phyloP scores from a whole-genome alignment of 2,888 invertebrate species.

The Andrena hattorfiana region DNA sequence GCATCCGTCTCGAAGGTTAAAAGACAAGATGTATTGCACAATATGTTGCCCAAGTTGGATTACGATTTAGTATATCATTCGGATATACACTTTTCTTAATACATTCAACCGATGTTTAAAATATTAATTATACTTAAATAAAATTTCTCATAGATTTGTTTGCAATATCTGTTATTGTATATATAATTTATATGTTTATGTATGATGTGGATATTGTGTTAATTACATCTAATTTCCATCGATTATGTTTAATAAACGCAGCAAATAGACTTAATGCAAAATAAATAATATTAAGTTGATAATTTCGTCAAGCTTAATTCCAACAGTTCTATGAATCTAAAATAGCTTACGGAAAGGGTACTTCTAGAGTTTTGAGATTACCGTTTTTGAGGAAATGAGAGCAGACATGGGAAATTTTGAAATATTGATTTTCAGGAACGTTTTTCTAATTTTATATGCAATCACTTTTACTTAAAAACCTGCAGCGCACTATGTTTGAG shows the following conservation, averaged over 20 bases:
- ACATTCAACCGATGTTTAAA: conserved; percentile 14
- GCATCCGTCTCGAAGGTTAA: conserved; percentile 49
- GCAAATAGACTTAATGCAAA: conserved; percentile 24
- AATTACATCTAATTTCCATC: conserved; percentile 19
- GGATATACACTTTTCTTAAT: conserved; percentile 13
- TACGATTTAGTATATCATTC: conserved; percentile 15
- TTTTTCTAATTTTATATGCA: conserved; percentile 33
- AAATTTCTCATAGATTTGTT: conserved; percentile 18
- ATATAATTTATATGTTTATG: conserved; percentile 41
- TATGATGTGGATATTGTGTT: conserved; percentile 31
- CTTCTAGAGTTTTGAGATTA: not conserved
- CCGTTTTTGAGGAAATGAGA: conserved; percentile 7
- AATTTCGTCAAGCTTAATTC: conserved; percentile 18
- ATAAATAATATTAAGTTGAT: conserved; percentile 37
- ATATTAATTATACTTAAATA: conserved; percentile 16
- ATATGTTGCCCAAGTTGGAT: conserved; percentile 36
- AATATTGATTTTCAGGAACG: not conserved
- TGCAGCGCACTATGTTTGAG: conserved; percentile 20
- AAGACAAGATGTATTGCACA: conserved; percentile 19
- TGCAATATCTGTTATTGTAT: conserved; percentile 30
- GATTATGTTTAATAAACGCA: conserved; percentile 32
- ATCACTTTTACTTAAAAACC: conserved; percentile 20
- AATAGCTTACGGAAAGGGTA: not conserved
- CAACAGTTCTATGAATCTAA: not conserved
- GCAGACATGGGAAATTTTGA: not conserved